Evolutionary conservation across 2,797 vertebrate species (phyloP), one percentile per base, ranked within the genome.

Genomic region (Coendou prehensilis): DNA sequence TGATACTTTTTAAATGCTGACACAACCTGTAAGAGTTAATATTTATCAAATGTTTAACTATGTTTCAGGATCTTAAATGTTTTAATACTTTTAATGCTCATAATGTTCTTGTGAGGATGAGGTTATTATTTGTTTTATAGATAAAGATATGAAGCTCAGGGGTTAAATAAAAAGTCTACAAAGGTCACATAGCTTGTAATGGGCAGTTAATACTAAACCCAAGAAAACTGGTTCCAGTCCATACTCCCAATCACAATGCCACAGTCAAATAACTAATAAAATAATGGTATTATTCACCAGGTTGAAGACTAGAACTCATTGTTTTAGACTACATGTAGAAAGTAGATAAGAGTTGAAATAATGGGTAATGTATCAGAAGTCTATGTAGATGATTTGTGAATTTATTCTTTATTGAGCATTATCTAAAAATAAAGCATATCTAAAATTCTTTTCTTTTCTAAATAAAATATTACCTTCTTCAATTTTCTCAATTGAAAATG

Each of bases 341-440:
- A 92, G 69, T 2, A 80, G 50, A 41, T 73, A 86, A 87, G 73
- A 80, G 69, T 1, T 69, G 87, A 86, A 87, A 61, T 64, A 80
- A 93, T 87, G 61, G 89, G 15, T 69, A 57, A 85, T 9, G 4
- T 50, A 84, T 59, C 52, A n/a, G 4, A 91, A 76, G 45, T 52
- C 41, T 75, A 87, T 45, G 4, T 1, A 85, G 97, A 88, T 76
- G 59, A 81, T 47, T 47, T 75, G 47, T 28, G 93, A 83, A 37
- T 47, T 50, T 92, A 22, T 33, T 88, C 22, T 91, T 83, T 67
- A 67, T 61, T 89, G 79, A 89, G 7, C 81, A 83, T 87, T 28
- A 23, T 30, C 30, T 93, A 57, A 83, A 95, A 95, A 92, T 87
- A 47, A 91, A 93, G 47, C 71, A 41, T 86, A 92, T 47, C 20